Percentiles rank a stretch among this genome's conserved stretches.
Conservation (phyloP, 2,888 invertebrate species). For the Cosmopolites sordidus region DNA sequence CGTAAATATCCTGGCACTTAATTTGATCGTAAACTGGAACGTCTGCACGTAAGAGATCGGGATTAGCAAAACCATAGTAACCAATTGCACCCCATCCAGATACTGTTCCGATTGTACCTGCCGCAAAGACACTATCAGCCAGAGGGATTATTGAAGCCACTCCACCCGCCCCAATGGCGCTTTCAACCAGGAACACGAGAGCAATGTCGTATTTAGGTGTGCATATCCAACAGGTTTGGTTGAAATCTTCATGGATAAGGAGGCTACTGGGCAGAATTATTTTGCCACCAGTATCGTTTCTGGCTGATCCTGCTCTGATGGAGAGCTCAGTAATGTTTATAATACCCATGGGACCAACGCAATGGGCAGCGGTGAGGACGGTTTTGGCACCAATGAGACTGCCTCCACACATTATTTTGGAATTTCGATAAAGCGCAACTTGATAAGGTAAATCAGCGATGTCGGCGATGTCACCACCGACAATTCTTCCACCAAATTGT, state of each 20-base stretch:
- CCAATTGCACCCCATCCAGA: slow-evolving; percentile 14
- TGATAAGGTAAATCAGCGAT: slow-evolving; percentile 43
- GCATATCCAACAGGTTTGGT: slow-evolving; percentile 6
- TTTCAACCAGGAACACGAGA: slow-evolving; percentile 2
- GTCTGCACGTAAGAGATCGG: slow-evolving; percentile 14
- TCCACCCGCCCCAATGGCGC: too few species aligned
- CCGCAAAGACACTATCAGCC: not conserved
- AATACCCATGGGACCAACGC: slow-evolving; percentile 30
- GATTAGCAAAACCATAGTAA: not conserved
- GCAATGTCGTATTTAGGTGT: slow-evolving; percentile 15
- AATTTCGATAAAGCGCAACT: slow-evolving; percentile 49
- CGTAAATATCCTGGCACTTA: slow-evolving; percentile 10
- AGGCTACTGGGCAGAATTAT: slow-evolving; percentile 1
- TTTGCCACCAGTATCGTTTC: slow-evolving; percentile 11
- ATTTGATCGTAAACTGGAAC: slow-evolving; percentile 14
- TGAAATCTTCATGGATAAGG: slow-evolving; percentile 5
- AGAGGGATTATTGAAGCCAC: too few species aligned
- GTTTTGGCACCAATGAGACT: slow-evolving; percentile 49
- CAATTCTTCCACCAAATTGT: slow-evolving; percentile 42
- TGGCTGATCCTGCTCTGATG: slow-evolving; percentile 13
- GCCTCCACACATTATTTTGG: slow-evolving; percentile 52
- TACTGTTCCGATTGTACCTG: not conserved
- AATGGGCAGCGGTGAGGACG: slow-evolving; percentile 53
- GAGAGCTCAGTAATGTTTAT: slow-evolving; percentile 6
- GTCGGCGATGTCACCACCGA: slow-evolving; percentile 8